These are phyloP conservation scores for Danio jaintianensis DNA, from an alignment of 2,797 vertebrate genomes.

Conservation along the genomic window DNA sequence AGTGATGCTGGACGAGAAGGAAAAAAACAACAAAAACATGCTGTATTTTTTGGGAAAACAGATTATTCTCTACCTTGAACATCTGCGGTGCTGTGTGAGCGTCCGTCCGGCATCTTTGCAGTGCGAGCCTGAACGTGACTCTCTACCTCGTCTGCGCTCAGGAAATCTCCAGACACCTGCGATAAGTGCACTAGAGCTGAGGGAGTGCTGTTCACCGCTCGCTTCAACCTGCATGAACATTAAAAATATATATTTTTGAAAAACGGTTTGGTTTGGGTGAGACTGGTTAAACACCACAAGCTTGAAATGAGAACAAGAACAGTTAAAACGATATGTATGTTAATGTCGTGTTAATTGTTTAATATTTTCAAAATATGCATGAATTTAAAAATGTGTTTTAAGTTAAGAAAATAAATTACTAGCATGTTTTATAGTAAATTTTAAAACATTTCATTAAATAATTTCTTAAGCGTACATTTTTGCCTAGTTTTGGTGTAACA, in stretches of 20 bases:
- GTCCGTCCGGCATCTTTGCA: constrained; percentile 84
- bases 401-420: too few species aligned
- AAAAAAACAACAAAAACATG: background rate
- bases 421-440: too few species aligned
- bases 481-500: too few species aligned
- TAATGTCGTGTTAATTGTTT: too few species aligned
- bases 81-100: constrained; percentile 87
- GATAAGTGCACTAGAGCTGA: constrained; percentile 85
- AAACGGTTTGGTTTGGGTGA: constrained; percentile 1
- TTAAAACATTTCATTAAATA: too few species aligned
- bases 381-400: background rate
- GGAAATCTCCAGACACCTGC: constrained; percentile 82
- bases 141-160: constrained; percentile 84
- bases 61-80: constrained; percentile 81
- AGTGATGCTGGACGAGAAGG: constrained; percentile 3
- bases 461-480: too few species aligned
- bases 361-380: background rate
- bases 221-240: constrained; percentile 79
- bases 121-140: constrained; percentile 76
- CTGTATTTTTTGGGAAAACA: background rate
- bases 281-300: background rate
- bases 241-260: background rate
- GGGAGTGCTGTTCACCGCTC: constrained; percentile 76
- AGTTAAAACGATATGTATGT: background rate
- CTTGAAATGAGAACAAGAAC: background rate